Evolutionary conservation across 2,797 vertebrate genomes (phyloP).

Genomic region (Catostomus latipinnis): DNA sequence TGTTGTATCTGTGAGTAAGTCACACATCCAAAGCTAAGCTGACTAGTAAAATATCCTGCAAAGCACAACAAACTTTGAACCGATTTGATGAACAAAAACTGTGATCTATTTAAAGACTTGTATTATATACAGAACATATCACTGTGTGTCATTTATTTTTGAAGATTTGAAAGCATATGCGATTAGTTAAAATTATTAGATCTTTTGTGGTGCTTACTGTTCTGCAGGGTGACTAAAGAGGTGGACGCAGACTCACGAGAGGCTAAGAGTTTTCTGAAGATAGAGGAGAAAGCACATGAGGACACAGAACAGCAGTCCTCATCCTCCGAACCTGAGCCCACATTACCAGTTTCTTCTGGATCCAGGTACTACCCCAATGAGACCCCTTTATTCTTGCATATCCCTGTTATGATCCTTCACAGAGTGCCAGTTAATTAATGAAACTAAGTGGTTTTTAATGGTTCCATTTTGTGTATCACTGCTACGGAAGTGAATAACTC

Average conservation of each 20-base stretch:
- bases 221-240: conserved; percentile 88
- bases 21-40: not conserved
- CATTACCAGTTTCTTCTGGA: conserved; percentile 62
- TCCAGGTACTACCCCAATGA: conserved; percentile 70
- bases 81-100: not conserved
- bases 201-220: not conserved
- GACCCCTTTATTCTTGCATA: not conserved
- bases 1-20: conserved; percentile 23
- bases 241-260: conserved; percentile 89
- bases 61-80: not conserved
- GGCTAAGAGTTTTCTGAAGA: conserved; percentile 87
- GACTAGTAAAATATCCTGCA: conserved; percentile 17
- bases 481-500: conserved; percentile 18
- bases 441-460: conserved; percentile 31
- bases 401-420: not conserved
- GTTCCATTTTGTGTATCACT: conserved; percentile 22
- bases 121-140: not conserved
- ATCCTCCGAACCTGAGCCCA: conserved; percentile 9
- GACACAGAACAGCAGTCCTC: conserved; percentile 15
- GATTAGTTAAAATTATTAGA: not conserved
- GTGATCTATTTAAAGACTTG: conserved; percentile 1
- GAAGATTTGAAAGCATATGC: not conserved
- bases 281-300: conserved; percentile 69
- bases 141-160: not conserved
- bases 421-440: conserved; percentile 26